A percentile compares a stretch with the other conserved stretches of the same genome.
These are phyloP conservation scores for Sarotherodon lohbergeri DNA, from an alignment of 2,113 vertebrate species.

Conservation along the genomic window DNA sequence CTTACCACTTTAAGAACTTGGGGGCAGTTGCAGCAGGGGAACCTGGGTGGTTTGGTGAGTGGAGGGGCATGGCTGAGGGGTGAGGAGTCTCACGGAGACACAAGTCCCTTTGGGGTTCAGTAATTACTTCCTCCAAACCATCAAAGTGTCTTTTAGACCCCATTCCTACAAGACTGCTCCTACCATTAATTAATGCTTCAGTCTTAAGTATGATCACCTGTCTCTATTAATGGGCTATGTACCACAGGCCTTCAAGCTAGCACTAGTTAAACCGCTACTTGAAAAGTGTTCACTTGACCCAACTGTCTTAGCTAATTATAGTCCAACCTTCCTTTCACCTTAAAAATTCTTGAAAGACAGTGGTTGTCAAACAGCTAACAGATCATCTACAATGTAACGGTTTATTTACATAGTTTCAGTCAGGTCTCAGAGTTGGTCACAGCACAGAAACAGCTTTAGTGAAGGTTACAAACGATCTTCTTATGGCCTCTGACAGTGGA, in stretches of 20 bases:
- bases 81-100: neutral
- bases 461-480: neutral
- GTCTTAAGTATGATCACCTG: neutral
- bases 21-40: neutral
- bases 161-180: neutral
- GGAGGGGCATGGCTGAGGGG: neutral
- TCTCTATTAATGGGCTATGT: accelerated
- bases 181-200: neutral
- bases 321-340: neutral
- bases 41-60: neutral
- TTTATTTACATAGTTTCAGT: neutral
- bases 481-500: neutral
- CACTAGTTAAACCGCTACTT: neutral
- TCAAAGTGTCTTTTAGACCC: neutral
- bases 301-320: neutral
- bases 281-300: neutral
- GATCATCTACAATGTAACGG: neutral
- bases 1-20: neutral
- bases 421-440: neutral
- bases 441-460: neutral
- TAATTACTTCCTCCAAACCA: neutral
- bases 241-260: neutral
- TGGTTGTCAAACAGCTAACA: neutral
- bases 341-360: neutral
- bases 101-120: neutral